A percentile compares a stretch with the other conserved stretches of the same genome.
phyloP scores from a whole-genome alignment of 2,113 vertebrate species.

The Cranoglanis bouderius region DNA sequence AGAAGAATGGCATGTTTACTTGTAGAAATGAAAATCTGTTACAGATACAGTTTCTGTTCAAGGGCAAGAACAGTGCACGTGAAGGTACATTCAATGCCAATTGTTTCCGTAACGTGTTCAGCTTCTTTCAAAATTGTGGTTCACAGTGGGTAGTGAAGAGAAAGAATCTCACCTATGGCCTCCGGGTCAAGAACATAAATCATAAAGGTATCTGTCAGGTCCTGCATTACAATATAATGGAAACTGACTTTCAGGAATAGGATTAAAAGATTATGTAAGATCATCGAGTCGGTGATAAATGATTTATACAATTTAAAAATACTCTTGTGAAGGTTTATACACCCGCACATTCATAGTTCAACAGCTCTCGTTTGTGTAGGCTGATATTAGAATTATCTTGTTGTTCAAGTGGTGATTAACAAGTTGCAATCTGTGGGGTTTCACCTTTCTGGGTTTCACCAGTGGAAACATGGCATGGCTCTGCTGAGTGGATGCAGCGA shows the following conservation, averaged over 20 bases:
- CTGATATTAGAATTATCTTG: constrained; percentile 17
- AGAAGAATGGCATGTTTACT: neutral
- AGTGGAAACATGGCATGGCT: constrained; percentile 11
- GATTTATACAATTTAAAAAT: constrained; percentile 25
- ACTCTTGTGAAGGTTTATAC: neutral
- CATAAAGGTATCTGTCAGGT: too few species aligned
- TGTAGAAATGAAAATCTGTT: neutral
- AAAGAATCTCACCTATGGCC: neutral
- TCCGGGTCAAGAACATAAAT: neutral
- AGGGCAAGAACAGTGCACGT: neutral
- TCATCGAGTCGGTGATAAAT: neutral
- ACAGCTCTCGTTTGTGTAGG: constrained; percentile 14
- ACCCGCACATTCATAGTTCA: constrained; percentile 14
- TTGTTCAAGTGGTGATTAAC: constrained; percentile 19
- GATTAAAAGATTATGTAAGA: constrained; percentile 1
- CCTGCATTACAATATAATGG: neutral
- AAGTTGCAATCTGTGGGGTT: constrained; percentile 9
- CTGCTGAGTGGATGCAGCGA: constrained; percentile 40
- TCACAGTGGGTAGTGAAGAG: neutral
- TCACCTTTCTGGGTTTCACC: constrained; percentile 4
- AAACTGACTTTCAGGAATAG: neutral
- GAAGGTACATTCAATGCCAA: neutral
- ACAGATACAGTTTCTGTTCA: neutral
- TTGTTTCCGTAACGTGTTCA: neutral
- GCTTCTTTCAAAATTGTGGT: constrained; percentile 4